A percentile compares a stretch with the other conserved stretches of the same genome.
Evolutionary conservation across 2,888 invertebrate species (phyloP).

Genomic region (Rutpela maculata): DNA sequence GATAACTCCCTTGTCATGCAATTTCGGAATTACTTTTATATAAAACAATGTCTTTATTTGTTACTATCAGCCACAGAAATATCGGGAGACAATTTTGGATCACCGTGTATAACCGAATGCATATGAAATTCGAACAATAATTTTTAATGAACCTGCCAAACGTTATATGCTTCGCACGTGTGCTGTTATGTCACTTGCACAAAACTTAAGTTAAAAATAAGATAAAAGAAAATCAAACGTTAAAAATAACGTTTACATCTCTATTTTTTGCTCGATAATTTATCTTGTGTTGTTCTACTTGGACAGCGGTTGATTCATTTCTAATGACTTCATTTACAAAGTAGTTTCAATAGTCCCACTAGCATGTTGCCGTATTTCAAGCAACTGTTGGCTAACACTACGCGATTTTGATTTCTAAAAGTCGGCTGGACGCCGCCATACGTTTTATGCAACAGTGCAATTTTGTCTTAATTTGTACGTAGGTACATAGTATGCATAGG

Average conservation of each 20-base stretch:
- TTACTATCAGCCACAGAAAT: too few relatives aligned
- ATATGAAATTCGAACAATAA: neutral
- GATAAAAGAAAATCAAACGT: neutral
- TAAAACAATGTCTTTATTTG: too few relatives aligned
- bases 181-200: neutral
- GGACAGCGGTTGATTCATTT: neutral
- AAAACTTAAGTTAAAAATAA: neutral
- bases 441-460: too few relatives aligned
- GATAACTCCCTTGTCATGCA: too few relatives aligned
- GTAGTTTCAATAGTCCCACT: neutral
- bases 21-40: too few relatives aligned
- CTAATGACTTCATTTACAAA: slow-evolving; percentile 1
- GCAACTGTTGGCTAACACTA: too few relatives aligned
- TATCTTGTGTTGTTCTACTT: neutral
- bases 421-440: too few relatives aligned
- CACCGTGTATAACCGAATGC: neutral
- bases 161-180: neutral
- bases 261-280: neutral
- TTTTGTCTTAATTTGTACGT: too few relatives aligned
- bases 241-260: neutral
- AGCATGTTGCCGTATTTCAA: too few relatives aligned
- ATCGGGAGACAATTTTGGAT: too few relatives aligned
- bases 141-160: neutral
- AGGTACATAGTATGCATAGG: too few relatives aligned
- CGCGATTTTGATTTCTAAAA: too few relatives aligned